Evolutionary conservation across 2,113 vertebrate species (phyloP).

Genomic region (Hemiscyllium ocellatum): DNA sequence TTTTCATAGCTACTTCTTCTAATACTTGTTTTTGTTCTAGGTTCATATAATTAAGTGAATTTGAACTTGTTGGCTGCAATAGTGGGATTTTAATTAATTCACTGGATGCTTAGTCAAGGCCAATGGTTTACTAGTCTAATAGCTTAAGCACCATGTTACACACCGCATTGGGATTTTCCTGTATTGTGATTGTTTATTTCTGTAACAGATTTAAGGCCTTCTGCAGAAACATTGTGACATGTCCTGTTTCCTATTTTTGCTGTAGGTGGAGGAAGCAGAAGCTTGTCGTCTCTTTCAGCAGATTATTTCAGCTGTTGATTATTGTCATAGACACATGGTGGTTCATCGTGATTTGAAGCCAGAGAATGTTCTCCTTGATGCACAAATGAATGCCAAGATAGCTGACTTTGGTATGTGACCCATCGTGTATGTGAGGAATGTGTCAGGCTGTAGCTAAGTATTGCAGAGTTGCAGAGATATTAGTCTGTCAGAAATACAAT

Average conservation of each 20-base stretch:
- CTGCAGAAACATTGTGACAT: neutral
- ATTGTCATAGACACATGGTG: slow-evolving; percentile 98
- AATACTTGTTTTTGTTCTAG: neutral
- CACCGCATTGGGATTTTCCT: neutral
- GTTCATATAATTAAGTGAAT: neutral
- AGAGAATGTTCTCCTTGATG: slow-evolving; percentile 92
- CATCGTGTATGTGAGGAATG: slow-evolving; percentile 41
- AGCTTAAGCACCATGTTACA: neutral
- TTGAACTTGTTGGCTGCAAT: neutral
- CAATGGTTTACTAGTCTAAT: neutral
- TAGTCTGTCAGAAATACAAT: slow-evolving; percentile 15
- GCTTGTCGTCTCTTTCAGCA: slow-evolving; percentile 94
- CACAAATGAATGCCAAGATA: slow-evolving; percentile 94
- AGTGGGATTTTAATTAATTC: neutral
- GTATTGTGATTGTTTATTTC: neutral
- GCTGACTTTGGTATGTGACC: slow-evolving; percentile 86
- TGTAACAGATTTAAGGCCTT: neutral
- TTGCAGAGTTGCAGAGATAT: neutral
- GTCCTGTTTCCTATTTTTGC: neutral
- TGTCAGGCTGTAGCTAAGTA: neutral
- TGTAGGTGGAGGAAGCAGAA: slow-evolving; percentile 84
- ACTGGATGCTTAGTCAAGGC: neutral
- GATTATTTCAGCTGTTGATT: slow-evolving; percentile 95
- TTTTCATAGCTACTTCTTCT: neutral
- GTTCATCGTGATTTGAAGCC: slow-evolving; percentile 97